phyloP scores from a whole-genome alignment of 1,140 invertebrate species.

The Coenobita brevimanus region DNA sequence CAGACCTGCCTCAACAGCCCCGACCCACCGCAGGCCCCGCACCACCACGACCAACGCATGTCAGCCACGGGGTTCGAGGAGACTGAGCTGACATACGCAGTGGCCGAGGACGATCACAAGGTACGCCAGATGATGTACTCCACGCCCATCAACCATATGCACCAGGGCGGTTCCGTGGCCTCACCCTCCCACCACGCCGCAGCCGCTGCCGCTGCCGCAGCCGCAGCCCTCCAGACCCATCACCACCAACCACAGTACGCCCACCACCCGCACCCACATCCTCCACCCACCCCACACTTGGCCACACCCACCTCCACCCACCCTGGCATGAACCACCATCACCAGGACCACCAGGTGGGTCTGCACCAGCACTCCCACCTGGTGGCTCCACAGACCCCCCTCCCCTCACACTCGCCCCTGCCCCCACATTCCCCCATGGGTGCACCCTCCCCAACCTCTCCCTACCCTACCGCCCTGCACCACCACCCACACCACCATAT shows the following conservation, averaged over 20 bases:
- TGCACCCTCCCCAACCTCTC: slow-evolving; percentile 63
- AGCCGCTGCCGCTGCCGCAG: slow-evolving; percentile 71
- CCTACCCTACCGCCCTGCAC: slow-evolving; percentile 64
- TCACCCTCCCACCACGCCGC: slow-evolving; percentile 70
- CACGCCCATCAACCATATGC: slow-evolving; percentile 68
- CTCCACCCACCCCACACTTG: slow-evolving; percentile 67
- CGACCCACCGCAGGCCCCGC: slow-evolving; percentile 83
- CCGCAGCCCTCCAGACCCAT: slow-evolving; percentile 72
- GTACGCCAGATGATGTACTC: slow-evolving; percentile 91
- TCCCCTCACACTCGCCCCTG: slow-evolving; percentile 74
- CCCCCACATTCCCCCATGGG: slow-evolving; percentile 71
- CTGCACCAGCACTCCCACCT: slow-evolving; percentile 68
- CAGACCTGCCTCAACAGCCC: slow-evolving; percentile 99
- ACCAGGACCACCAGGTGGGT: slow-evolving; percentile 55
- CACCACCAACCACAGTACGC: slow-evolving; percentile 68
- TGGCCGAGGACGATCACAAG: slow-evolving; percentile 95
- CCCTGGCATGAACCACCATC: slow-evolving; percentile 61
- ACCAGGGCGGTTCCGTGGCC: slow-evolving; percentile 68
- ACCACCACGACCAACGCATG: slow-evolving; percentile 90
- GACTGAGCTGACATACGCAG: slow-evolving; percentile 97
- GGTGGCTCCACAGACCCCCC: slow-evolving; percentile 69
- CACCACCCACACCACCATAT: slow-evolving; percentile 67
- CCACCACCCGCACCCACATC: slow-evolving; percentile 67
- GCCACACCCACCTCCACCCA: slow-evolving; percentile 62
- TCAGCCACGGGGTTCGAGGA: slow-evolving; percentile 98